phyloP scores from a whole-genome alignment of 2,113 vertebrate species.

The Merops nubicus region DNA sequence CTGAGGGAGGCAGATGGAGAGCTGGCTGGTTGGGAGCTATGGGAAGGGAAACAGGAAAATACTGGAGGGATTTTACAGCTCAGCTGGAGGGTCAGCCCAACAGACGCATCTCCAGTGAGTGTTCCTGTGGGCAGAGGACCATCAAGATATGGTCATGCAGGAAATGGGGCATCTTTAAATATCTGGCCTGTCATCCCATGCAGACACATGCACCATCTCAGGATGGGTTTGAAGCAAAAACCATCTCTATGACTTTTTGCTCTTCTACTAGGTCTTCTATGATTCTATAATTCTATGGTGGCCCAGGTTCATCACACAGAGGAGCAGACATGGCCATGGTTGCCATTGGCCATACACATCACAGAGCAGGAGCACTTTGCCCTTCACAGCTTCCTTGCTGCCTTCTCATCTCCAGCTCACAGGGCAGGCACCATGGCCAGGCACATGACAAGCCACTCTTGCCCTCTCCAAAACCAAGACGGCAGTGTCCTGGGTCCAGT shows the following conservation, averaged over 20 bases:
- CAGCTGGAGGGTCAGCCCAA: background rate
- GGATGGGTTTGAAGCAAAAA: background rate
- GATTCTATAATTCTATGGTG: too few relatives aligned
- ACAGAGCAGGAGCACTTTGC: background rate
- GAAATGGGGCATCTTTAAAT: background rate
- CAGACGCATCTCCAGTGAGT: background rate
- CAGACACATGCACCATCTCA: background rate
- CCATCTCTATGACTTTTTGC: fast-evolving
- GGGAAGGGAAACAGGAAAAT: background rate
- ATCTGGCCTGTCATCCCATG: background rate
- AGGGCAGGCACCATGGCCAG: background rate
- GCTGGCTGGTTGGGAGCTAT: background rate
- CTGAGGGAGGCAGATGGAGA: background rate
- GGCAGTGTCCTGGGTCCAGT: background rate
- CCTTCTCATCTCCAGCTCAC: background rate
- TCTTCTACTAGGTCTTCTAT: background rate
- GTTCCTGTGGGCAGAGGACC: background rate
- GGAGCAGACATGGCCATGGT: background rate
- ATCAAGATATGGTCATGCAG: background rate
- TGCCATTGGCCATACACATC: fast-evolving
- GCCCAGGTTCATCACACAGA: background rate
- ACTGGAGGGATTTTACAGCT: background rate
- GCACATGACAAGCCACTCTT: background rate
- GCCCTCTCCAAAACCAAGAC: background rate
- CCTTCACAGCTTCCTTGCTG: background rate